These are phyloP conservation scores for Caenorhabditis inopinata DNA, from an alignment of 1,140 invertebrate species.

Conservation along the genomic window DNA sequence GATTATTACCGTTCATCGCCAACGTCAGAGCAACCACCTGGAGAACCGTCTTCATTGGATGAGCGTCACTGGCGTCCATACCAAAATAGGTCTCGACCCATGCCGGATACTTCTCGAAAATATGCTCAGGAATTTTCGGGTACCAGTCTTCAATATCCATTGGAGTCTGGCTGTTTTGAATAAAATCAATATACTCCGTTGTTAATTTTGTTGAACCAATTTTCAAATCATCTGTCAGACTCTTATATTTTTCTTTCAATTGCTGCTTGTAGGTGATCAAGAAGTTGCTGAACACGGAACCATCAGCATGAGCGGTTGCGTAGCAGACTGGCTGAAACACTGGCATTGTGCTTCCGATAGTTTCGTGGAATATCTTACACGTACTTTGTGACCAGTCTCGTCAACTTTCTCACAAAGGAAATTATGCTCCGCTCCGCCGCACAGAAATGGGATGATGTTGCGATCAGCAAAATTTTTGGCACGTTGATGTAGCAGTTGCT, in stretches of 20 bases:
- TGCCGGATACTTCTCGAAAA: conserved; percentile 23
- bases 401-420: background rate
- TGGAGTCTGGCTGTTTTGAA: background rate
- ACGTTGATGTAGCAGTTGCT: background rate
- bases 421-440: background rate
- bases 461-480: background rate
- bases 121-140: background rate
- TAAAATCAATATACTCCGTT: background rate
- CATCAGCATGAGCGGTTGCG: background rate
- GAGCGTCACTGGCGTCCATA: conserved; percentile 6
- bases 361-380: background rate
- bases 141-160: conserved; percentile 32
- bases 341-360: background rate
- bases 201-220: background rate
- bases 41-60: conserved; percentile 29
- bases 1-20: conserved; percentile 21
- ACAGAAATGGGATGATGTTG: background rate
- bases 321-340: conserved; percentile 16
- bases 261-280: background rate
- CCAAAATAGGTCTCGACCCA: conserved; percentile 31
- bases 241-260: conserved; percentile 34
- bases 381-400: background rate
- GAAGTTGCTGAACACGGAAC: background rate
- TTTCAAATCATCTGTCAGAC: background rate
- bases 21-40: background rate